Evolutionary conservation across 2,797 vertebrate species (phyloP), one percentile per base, ranked within the genome.

Genomic region (Liasis olivaceus): DNA sequence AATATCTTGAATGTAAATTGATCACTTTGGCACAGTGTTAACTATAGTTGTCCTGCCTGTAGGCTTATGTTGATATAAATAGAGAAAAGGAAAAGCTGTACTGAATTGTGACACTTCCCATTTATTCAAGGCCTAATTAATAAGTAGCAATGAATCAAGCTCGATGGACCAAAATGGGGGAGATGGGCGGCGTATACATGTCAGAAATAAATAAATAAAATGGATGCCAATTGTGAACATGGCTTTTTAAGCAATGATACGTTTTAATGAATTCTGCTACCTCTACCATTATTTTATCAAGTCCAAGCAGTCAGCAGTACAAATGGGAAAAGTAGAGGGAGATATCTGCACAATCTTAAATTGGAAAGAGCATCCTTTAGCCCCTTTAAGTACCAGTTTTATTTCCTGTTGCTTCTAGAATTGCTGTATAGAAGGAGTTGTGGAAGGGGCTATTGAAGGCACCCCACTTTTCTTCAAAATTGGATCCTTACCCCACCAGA

Each of bases 141-240:
- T 88, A 84, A 94, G 87, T 26, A 22, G 66, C 93, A 93, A 92
- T 42, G 36, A 77, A 47, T 64, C 12, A 36, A 20, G 47, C 14
- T 91, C 92, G 63, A 94, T 96, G 64, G 90, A 62, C 15, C 87
- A 92, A 94, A 20, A 85, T 51, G 12, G 1, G 24, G 36, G 36
- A 36, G 36, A 36, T 36, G 36, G 2, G 2, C 36, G 1, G 36
- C 36, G 2, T 36, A 36, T 36, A 36, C 36, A 36, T 36, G 2
- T 36, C 36, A 36, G 36, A 36, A 36, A 36, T 36, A 36, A 36
- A 36, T 36, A 36, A 72, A 77, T 62, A 51, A 22, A 47, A 47
- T 60, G 31, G 56, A 54, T 90, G 81, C 31, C 85, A 54, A 6
- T 63, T 63, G 8, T 54, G 28, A 87, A 14, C 6, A 58, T 24